Percentiles rank a stretch among this genome's conserved stretches.
phyloP scores from a whole-genome alignment of 2,888 invertebrate species.

The Stenoptilia bipunctidactyla region DNA sequence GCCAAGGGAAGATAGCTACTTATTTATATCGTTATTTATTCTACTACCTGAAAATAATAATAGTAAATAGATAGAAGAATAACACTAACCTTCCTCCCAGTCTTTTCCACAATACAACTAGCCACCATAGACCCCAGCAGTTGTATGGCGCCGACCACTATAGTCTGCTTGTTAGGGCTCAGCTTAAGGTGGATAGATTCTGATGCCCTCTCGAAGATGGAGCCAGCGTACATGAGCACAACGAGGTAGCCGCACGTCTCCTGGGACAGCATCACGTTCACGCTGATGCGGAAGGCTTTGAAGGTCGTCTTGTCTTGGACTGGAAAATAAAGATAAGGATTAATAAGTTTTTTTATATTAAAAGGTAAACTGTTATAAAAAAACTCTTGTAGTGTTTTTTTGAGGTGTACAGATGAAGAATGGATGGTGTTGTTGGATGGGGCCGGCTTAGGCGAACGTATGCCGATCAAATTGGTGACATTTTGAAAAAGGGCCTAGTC shows the following conservation, averaged over 20 bases:
- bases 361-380: no score
- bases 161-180: conserved; percentile 61
- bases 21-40: no score
- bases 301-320: conserved; percentile 58
- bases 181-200: conserved; percentile 52
- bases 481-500: no score
- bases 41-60: neutral
- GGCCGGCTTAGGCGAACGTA: no score
- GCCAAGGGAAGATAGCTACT: no score
- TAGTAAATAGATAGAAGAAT: no score
- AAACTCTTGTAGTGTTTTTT: no score
- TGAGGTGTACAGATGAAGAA: no score
- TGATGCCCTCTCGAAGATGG: conserved; percentile 57
- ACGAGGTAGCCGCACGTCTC: conserved; percentile 63
- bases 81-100: conserved; percentile 61
- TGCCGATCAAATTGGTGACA: no score
- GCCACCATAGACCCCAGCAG: conserved; percentile 54
- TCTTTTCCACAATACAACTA: conserved; percentile 58
- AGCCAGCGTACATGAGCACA: conserved; percentile 61
- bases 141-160: conserved; percentile 54
- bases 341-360: no score
- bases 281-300: conserved; percentile 54
- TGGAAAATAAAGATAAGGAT: conserved; percentile 23
- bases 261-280: conserved; percentile 61
- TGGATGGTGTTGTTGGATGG: no score